Conservation (phyloP, 1,140 invertebrate species). For the Arion vulgaris region DNA sequence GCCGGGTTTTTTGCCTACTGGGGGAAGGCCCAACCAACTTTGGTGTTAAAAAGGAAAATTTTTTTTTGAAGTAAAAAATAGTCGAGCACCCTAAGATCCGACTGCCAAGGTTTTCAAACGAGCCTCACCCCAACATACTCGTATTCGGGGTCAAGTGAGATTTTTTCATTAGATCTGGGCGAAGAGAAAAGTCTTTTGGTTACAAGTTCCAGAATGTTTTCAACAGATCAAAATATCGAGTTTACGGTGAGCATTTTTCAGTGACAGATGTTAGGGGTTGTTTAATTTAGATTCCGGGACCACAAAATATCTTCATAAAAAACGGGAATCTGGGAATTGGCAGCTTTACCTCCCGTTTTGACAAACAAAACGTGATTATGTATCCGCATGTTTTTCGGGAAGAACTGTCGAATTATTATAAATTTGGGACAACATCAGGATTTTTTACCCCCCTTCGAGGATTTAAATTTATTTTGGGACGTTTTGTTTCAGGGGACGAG, state of each 20-base stretch:
- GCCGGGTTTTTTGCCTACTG: background rate
- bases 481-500: background rate
- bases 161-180: background rate
- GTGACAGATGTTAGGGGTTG: background rate
- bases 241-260: background rate
- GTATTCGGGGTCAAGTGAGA: background rate
- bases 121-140: background rate
- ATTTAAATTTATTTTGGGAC: background rate
- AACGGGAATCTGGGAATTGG: background rate
- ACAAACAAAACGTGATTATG: background rate
- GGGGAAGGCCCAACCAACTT: background rate
- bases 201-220: background rate
- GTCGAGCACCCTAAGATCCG: background rate
- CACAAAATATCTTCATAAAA: conserved; percentile 3
- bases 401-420: background rate
- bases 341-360: too few species aligned
- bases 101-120: background rate
- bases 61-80: background rate
- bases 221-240: background rate
- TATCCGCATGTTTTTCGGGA: background rate
- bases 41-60: background rate
- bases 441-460: conserved; percentile 6
- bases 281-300: conserved; percentile 5
- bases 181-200: background rate
- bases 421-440: background rate